phyloP scores from a whole-genome alignment of 2,113 vertebrate genomes.

The Ranitomeya imitator region DNA sequence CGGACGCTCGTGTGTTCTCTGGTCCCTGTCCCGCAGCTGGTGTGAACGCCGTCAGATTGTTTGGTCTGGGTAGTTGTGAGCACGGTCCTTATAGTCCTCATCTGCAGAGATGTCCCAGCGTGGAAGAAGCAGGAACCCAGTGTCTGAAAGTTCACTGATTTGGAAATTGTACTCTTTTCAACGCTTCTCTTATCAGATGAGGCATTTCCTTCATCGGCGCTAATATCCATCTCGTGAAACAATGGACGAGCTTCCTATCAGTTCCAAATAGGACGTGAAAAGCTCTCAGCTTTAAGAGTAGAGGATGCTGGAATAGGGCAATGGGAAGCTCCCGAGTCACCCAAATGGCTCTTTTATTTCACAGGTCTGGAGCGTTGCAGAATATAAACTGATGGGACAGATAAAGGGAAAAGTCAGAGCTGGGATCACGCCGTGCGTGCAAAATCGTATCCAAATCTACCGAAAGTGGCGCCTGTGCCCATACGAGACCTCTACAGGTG shows the following conservation, averaged over 20 bases:
- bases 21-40: background rate
- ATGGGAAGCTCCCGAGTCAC: slow-evolving; percentile 84
- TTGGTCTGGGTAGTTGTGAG: background rate
- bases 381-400: slow-evolving; percentile 56
- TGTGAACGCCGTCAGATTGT: background rate
- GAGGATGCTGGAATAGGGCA: slow-evolving; percentile 83
- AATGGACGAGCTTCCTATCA: slow-evolving; percentile 85
- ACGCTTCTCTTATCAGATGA: slow-evolving; percentile 81
- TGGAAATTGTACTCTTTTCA: slow-evolving; percentile 74
- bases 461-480: background rate
- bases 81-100: background rate
- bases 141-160: slow-evolving; percentile 64
- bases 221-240: slow-evolving; percentile 81
- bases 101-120: slow-evolving; percentile 4
- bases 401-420: background rate
- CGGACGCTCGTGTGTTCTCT: background rate
- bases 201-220: slow-evolving; percentile 82
- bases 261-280: slow-evolving; percentile 82
- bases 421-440: background rate
- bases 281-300: slow-evolving; percentile 77
- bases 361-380: slow-evolving; percentile 66
- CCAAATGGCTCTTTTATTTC: slow-evolving; percentile 79
- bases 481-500: too few relatives aligned
- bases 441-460: background rate
- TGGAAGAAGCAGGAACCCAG: slow-evolving; percentile 61